phyloP scores from a whole-genome alignment of 2,888 invertebrate species.

The Papilio demoleus region DNA sequence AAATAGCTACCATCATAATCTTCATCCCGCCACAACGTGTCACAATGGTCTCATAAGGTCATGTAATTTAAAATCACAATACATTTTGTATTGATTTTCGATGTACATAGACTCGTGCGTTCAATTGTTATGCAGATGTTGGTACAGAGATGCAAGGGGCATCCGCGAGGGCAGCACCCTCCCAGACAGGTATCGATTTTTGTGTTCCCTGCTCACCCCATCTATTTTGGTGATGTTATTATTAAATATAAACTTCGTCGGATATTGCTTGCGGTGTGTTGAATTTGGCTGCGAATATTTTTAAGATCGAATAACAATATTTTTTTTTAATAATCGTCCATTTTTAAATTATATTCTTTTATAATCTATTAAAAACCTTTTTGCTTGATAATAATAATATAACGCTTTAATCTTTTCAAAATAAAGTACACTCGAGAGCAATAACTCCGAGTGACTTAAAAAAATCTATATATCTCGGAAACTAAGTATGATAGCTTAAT shows the following conservation, averaged over 20 bases:
- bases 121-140: constrained; percentile 64
- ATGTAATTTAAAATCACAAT: neutral
- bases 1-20: neutral
- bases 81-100: constrained; percentile 10
- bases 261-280: constrained; percentile 47
- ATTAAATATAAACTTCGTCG: constrained; percentile 76
- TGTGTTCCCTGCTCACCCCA: constrained; percentile 59
- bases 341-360: no score
- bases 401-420: no score
- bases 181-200: constrained; percentile 78
- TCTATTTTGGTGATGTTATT: constrained; percentile 65
- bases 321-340: no score
- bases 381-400: no score
- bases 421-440: no score
- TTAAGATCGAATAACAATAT: neutral
- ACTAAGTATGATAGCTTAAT: no score
- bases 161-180: constrained; percentile 66
- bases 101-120: neutral
- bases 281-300: neutral
- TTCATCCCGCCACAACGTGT: neutral
- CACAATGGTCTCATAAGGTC: neutral
- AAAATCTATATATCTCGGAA: no score
- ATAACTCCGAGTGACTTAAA: no score
- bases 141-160: constrained; percentile 55
- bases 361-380: no score